phyloP scores from a whole-genome alignment of 2,888 invertebrate species.

The Polyommatus iphigenia region DNA sequence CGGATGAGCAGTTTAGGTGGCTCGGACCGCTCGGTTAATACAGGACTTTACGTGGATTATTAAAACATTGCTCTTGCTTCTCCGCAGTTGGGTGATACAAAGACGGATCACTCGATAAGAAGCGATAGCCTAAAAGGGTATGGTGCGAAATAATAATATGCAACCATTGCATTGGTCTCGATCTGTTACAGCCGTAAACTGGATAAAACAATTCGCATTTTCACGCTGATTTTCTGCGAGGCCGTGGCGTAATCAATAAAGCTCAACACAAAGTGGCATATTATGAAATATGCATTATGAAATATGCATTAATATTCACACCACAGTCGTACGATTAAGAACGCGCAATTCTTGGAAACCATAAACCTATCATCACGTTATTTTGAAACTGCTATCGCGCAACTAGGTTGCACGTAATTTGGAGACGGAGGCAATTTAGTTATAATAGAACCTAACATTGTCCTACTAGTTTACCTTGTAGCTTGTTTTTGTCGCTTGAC shows the following conservation, averaged over 20 bases:
- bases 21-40: too few species aligned
- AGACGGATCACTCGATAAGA: too few species aligned
- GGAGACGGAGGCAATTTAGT: constrained; percentile 2
- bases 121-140: too few species aligned
- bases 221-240: neutral
- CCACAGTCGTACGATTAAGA: neutral
- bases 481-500: neutral
- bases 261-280: too few species aligned
- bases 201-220: too few species aligned
- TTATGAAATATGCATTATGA: neutral
- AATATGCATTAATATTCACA: neutral
- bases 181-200: too few species aligned
- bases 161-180: too few species aligned
- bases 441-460: neutral
- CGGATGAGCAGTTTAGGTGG: too few species aligned
- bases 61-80: too few species aligned
- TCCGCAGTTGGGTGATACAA: too few species aligned
- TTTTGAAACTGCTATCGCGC: neutral
- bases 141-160: too few species aligned
- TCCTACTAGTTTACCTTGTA: neutral
- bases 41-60: too few species aligned
- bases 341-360: neutral
- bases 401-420: neutral
- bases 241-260: neutral
- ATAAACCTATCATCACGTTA: neutral